phyloP scores from a whole-genome alignment of 2,888 invertebrate species.

The Aphidius colemani region DNA sequence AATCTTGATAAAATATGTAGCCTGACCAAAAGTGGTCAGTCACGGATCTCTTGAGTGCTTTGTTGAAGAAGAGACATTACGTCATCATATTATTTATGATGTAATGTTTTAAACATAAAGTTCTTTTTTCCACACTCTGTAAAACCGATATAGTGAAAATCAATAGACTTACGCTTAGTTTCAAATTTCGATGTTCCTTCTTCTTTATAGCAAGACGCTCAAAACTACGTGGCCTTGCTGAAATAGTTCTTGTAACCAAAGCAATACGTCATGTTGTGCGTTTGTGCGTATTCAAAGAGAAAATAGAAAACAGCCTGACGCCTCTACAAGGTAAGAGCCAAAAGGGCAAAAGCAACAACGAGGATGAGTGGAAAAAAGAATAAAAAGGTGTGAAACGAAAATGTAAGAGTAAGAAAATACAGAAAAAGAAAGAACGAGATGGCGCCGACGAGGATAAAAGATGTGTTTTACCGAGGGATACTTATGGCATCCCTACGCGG shows the following conservation, averaged over 20 bases:
- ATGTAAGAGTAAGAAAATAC: constrained; percentile 31
- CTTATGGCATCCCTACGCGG: constrained; percentile 58
- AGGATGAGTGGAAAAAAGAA: constrained; percentile 40
- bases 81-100: constrained; percentile 42
- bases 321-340: constrained; percentile 30
- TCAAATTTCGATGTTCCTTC: no score
- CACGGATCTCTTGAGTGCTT: constrained; percentile 14
- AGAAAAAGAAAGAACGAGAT: constrained; percentile 6
- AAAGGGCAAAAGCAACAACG: not conserved
- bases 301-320: constrained; percentile 55
- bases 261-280: constrained; percentile 25
- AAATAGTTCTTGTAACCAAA: not conserved
- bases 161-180: no score
- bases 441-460: constrained; percentile 51
- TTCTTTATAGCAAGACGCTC: no score
- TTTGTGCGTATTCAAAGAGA: constrained; percentile 59
- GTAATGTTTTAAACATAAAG: not conserved
- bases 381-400: constrained; percentile 28
- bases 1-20: constrained; percentile 58
- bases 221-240: not conserved
- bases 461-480: constrained; percentile 60
- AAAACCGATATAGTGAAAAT: no score
- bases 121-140: no score
- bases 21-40: constrained; percentile 35
- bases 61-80: constrained; percentile 30